These are phyloP conservation scores for Gambelia wislizenii DNA, from an alignment of 2,797 vertebrate genomes.

Conservation along the genomic window DNA sequence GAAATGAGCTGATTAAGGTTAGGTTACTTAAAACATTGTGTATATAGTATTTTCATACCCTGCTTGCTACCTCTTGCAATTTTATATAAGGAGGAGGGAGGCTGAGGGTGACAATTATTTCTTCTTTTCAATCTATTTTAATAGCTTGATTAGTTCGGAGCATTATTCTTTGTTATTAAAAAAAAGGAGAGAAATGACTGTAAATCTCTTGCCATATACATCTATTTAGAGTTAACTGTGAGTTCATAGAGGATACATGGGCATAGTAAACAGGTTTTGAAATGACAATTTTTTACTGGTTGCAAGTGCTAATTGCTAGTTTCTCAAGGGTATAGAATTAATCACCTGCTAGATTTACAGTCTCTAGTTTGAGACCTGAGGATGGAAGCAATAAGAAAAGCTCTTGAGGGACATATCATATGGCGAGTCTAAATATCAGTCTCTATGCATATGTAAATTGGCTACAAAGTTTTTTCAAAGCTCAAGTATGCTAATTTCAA, in stretches of 20 bases:
- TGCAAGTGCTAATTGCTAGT: conserved; percentile 91
- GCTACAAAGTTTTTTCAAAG: conserved; percentile 92
- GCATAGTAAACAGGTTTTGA: conserved; percentile 85
- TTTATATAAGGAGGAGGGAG: conserved; percentile 73
- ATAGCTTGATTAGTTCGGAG: conserved; percentile 82
- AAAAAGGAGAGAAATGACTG: conserved; percentile 76
- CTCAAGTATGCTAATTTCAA: conserved; percentile 99
- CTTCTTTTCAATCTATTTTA: conserved; percentile 72
- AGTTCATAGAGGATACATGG: conserved; percentile 82
- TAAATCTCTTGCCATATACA: conserved; percentile 74
- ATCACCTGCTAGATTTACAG: conserved; percentile 96
- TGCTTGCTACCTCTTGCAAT: conserved; percentile 75
- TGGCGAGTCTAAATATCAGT: conserved; percentile 96
- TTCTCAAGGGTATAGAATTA: conserved; percentile 96
- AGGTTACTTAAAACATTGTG: conserved; percentile 85
- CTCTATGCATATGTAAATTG: conserved; percentile 99
- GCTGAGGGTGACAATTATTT: conserved; percentile 77
- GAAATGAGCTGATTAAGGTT: conserved; percentile 87
- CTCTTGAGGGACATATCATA: conserved; percentile 92
- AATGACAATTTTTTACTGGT: conserved; percentile 88
- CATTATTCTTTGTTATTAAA: conserved; percentile 81
- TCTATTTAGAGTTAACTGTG: conserved; percentile 82
- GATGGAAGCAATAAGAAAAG: conserved; percentile 98
- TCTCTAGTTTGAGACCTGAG: conserved; percentile 93
- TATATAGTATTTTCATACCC: conserved; percentile 76